Evolutionary conservation across 2,797 vertebrate species (phyloP).

Genomic region (Psittacula derbiana): DNA sequence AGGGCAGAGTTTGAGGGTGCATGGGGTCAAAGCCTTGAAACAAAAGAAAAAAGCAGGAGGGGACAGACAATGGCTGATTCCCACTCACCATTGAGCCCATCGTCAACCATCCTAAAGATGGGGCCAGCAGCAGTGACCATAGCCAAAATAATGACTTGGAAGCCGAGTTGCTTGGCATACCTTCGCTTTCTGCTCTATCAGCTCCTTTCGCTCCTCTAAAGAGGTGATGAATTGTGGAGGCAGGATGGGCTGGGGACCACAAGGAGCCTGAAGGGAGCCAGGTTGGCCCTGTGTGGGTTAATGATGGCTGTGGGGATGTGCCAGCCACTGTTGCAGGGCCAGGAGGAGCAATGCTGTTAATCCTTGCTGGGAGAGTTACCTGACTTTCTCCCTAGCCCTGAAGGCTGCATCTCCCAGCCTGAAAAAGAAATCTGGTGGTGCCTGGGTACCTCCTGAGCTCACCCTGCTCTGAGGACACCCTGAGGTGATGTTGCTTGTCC

Average conservation of each 20-base stretch:
- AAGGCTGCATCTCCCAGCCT: not conserved
- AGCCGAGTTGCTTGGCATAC: not conserved
- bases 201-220: not conserved
- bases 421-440: rapidly evolving
- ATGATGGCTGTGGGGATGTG: not conserved
- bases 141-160: not conserved
- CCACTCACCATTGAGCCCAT: not conserved
- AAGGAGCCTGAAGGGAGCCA: not conserved
- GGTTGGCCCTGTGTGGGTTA: not conserved
- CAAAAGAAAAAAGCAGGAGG: not conserved
- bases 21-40: not conserved
- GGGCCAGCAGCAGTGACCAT: not conserved
- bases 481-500: not conserved
- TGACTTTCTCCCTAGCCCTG: not conserved
- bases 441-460: not conserved
- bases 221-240: rapidly evolving
- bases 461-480: not conserved
- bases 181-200: not conserved
- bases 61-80: not conserved
- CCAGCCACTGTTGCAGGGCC: not conserved
- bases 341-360: not conserved
- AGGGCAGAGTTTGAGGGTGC: not conserved
- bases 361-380: not conserved
- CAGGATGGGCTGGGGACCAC: not conserved
- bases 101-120: not conserved